Percentiles rank a stretch among this genome's conserved stretches.
Evolutionary conservation across 1,140 invertebrate species (phyloP).

Genomic region (Eumeta japonica): DNA sequence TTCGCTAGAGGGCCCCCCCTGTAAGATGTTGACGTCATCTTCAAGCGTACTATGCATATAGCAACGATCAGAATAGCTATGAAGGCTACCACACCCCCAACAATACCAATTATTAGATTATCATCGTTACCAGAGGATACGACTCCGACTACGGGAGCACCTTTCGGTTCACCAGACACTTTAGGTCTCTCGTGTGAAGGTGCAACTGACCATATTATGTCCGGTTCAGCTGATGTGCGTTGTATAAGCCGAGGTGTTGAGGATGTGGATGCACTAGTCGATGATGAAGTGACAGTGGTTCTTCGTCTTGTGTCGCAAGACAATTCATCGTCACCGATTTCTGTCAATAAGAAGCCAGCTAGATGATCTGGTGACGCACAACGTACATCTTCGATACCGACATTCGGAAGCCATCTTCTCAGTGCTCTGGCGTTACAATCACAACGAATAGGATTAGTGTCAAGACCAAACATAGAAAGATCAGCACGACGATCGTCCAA

Average conservation of each 20-base stretch:
- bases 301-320: conserved; percentile 69
- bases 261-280: conserved; percentile 40
- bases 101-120: conserved; percentile 87
- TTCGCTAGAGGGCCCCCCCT: conserved; percentile 64
- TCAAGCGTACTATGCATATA: conserved; percentile 79
- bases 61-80: conserved; percentile 84
- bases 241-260: conserved; percentile 52
- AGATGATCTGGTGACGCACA: conserved; percentile 71
- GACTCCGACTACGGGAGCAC: conserved; percentile 57
- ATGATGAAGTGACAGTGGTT: conserved; percentile 56
- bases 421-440: conserved; percentile 80
- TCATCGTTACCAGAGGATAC: conserved; percentile 78
- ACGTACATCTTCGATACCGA: conserved; percentile 60
- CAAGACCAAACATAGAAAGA: conserved; percentile 69
- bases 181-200: conserved; percentile 61
- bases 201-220: conserved; percentile 84
- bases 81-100: conserved; percentile 86
- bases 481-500: conserved; percentile 77
- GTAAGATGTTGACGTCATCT: conserved; percentile 67
- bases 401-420: conserved; percentile 70
- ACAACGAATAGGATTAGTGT: conserved; percentile 78
- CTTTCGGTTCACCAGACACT: conserved; percentile 59
- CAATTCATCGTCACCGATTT: conserved; percentile 76
- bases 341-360: conserved; percentile 65
- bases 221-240: conserved; percentile 69